Evolutionary conservation across 1,140 invertebrate genomes (phyloP), one percentile per base, ranked within the genome.

Genomic region (Drosophila busckii): DNA sequence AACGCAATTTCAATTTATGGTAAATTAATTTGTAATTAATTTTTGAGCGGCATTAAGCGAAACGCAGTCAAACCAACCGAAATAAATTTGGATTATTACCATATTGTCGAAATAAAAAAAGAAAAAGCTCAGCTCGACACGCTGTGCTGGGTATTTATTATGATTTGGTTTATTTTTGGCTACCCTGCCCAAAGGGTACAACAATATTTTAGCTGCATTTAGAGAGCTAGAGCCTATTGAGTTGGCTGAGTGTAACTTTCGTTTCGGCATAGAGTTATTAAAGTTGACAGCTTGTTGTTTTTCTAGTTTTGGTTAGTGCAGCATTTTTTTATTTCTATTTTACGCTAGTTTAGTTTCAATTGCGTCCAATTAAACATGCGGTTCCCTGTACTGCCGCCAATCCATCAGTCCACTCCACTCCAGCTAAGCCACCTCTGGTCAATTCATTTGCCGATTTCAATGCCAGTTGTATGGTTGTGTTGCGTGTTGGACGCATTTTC

Each of bases 11-110:
- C 65, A 82, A 82, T 82, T 82, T 70, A 82, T 82, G 75, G 69
- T 82, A 82, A 82, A 82, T 82, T 82, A 82, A 82, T 82, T 82
- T 82, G 75, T 82, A 82, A 82, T 82, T 82, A 82, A 82, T 82
- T 75, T 82, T 63, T 65, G 52, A 25, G 29, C 37, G n/a, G 32
- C 52, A 37, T 15, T 12, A 37, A 45, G 20, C 10, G 28, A 34
- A 53, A 62, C 48, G 59, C 28, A 44, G 49, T 40, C 55, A 9
- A 26, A 44, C 46, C 59, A 56, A 61, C 52, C 50, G 64, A 52
- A 45, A 31, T 13, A 29, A 6, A 16, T 8, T 13, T 31, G 8
- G 20, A 28, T 23, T 32, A 60, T 54, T 54, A 46, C 48, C 49
- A 52, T 64, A 60, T 54, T 58, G 26, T 15, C 8, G 31, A 32